Conservation (phyloP, 1,140 invertebrate species). For the Ganaspis sp. region DNA sequence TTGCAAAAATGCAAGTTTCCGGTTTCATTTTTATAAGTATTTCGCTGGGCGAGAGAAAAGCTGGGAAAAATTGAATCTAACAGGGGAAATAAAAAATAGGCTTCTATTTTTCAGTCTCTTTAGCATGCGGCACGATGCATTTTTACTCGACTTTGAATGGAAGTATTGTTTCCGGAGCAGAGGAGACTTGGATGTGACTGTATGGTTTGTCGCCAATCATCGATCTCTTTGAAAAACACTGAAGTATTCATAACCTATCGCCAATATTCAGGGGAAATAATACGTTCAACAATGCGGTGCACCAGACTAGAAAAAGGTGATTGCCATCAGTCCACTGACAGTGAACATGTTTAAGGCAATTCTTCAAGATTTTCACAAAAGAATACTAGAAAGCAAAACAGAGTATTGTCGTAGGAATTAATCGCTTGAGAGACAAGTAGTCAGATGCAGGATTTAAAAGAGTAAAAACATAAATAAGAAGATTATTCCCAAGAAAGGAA, state of each 20-base stretch:
- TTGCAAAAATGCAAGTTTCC: too few relatives aligned
- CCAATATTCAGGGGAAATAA: constrained; percentile 20
- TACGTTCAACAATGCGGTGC: constrained; percentile 24
- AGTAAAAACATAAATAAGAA: constrained; percentile 7
- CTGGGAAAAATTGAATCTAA: not conserved
- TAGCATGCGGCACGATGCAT: constrained; percentile 16
- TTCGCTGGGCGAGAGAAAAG: not conserved
- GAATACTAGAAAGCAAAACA: not conserved
- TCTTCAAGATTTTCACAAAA: constrained; percentile 1
- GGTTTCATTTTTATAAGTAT: not conserved
- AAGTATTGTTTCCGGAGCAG: constrained; percentile 7
- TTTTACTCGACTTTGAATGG: constrained; percentile 19
- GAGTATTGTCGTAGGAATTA: not conserved
- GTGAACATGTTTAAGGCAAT: constrained; percentile 2
- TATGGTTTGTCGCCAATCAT: constrained; percentile 24
- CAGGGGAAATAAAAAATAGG: not conserved
- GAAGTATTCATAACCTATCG: constrained; percentile 28
- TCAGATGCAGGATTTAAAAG: not conserved
- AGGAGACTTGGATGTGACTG: not conserved
- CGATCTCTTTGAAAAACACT: constrained; percentile 29
- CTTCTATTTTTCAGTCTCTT: not conserved
- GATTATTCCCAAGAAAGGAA: not conserved
- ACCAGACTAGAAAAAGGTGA: constrained; percentile 26
- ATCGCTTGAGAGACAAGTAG: constrained; percentile 23
- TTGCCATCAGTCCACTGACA: constrained; percentile 11